Base-by-base conservation (phyloP, 2,113 vertebrate species). In the Pollimyrus isidori region DNA sequence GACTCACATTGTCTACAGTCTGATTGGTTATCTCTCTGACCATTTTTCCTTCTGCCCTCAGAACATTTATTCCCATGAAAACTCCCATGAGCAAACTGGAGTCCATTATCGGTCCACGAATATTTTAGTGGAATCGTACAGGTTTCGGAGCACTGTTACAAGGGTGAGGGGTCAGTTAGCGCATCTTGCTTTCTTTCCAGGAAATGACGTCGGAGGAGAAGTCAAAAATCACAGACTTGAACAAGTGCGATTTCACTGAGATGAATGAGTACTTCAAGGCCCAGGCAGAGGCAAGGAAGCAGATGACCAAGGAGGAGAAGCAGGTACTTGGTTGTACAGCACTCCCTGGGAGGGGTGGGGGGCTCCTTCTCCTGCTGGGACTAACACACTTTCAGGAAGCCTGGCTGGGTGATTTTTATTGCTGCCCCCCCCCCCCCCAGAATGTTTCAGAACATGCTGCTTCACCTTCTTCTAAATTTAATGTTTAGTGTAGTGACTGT, bases 171-270 rank as follows among this genome's bases (percentile, higher is more conserved):
- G 82, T 46, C 19, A 4, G 3, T 48, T 23, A 48, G 82, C 3
- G 9, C 82, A 10, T 48, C 21, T 48, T 21, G 82, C 91, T 90
- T 90, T 48, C 90, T 73, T 19, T 92, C 90, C 92, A 99, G 98
- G 98, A 99, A 97, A 99, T 99, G 98, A 97, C 96, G 65, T 92
- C 96, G 88, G 98, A 98, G 91, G 98, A 99, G 93, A 98, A 97
- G 93, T 96, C 96, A 90, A 94, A 94, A 88, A 96, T 99, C 92
- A 96, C 95, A 76, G 98, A 46, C 92, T 94, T 99, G 92, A 98
- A 96, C 95, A 99, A 98, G 94, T 99, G 98, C 92, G 94, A 99
- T 95, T 99, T 99, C 93, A 96, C 91, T 65, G 97, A 98, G 87
- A 97, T 99, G 97, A 96, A 90, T 89, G 96, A 97, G 89, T 97